Base-by-base conservation (phyloP, 1,140 invertebrate genomes). In the Lepeophtheirus salmonis region DNA sequence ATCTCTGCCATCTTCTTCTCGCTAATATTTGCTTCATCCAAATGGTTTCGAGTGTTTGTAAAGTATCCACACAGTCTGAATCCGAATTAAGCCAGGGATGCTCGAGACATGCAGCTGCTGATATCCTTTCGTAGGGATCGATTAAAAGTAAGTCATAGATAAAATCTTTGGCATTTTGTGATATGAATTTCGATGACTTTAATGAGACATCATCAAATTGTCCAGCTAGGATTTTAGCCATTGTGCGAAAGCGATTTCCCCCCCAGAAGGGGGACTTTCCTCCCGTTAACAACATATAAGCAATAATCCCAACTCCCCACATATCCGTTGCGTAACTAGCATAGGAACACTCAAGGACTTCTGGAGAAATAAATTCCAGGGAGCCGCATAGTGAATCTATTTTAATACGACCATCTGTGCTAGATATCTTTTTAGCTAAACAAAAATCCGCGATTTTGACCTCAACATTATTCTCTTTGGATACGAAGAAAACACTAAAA, bases 41-140 rank as follows among this genome's bases (percentile, higher is more conserved):
- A 17, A n/a, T 41, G 17, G 57, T 59, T 22, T 59, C 57, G n/a
- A 59, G 57, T 13, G 57, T 59, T 13, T 59, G 49, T n/a, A 59
- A 41, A 20, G 23, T 17, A 3, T 59, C 57, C 10, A 48, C 57
- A 50, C 18, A 50, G 16, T 41, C 25, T 17, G 16, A 17, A 26
- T 26, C 22, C 13, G 26, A 26, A 57, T 26, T 50, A 12, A 59
- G 23, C 57, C 57, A 59, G 30, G 26, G 18, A 50, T 59, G 57
- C 12, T 25, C 13, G 1, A 59, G 48, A 50, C 57, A 59, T n/a
- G 51, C 30, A 14, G 30, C 12, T 16, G 48, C 48, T 14, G 57
- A 18, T 41, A 59, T 59, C n/a, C 57, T 50, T 16, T 50, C 21
- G 23, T 22, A 20, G 18, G 17, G 30, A 59, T 18, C 26, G n/a